Base-by-base conservation (phyloP, 2,888 invertebrate species). In the Eilema sororculum region DNA sequence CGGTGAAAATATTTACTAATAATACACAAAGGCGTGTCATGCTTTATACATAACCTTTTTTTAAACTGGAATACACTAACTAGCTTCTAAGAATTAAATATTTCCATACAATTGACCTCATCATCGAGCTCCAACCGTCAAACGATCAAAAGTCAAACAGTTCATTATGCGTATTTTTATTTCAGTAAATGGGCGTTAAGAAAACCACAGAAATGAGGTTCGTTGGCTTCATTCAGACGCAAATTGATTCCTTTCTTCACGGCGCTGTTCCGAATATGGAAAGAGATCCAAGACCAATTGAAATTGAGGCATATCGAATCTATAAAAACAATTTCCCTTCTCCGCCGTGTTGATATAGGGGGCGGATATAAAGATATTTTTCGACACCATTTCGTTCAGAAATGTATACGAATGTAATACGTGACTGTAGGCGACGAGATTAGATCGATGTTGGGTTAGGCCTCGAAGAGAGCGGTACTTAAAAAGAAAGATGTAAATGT, bases 281-380 rank as follows among this genome's bases (percentile, higher is more conserved):
- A 87, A 88, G 88, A 89, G 89, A 90, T 89, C 88, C 88, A 82
- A 85, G 80, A 86, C 85, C 90, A 89, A 90, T 93, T 91, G 93
- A 93, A 93, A 94, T 91, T 90, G 93, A 91, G 90, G 92, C 92
- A 93, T 92, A 93, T 92, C 90, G 91, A 90, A 93, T 93, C 91
- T 89, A 92, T 93, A 91, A 93, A 93, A 94, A 94, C 94, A 92
- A 93, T 93, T 94, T 93, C 90, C 90, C 87, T 89, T 86, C 87
- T 81, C 86, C 86, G 72, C 83, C 84, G 87, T 91, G 90, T 92
- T 92, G 91, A 90, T 91, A 89, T 89, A 90, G 87, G 87, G 86
- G 86, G 76, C 71, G 78, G 75, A 74, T 70, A 74, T 74, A 83
- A 82, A 83, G 86, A 86, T 89, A 87, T 88, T 89, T 90, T 93